Evolutionary conservation across 2,797 vertebrate genomes (phyloP).

Genomic region (Leptoclinus maculatus): DNA sequence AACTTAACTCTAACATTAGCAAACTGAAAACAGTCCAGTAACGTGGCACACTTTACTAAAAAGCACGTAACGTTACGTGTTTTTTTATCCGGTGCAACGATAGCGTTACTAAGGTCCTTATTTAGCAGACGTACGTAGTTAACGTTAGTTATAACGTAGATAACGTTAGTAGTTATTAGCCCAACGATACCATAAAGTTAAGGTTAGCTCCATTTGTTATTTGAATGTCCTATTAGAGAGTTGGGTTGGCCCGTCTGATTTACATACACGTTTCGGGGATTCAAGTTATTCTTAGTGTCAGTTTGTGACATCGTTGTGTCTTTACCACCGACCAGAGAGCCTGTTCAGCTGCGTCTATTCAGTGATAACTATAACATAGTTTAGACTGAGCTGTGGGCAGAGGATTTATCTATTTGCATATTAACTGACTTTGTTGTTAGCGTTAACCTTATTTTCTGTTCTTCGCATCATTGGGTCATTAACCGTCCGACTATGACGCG

Average conservation of each 20-base stretch:
- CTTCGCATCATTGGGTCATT: constrained; percentile 7
- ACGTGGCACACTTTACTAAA: constrained; percentile 15
- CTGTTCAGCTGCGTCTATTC: constrained; percentile 20
- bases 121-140: neutral
- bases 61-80: neutral
- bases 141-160: too few species aligned
- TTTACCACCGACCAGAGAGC: constrained; percentile 6
- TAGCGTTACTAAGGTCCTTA: neutral
- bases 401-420: constrained; percentile 43
- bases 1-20: constrained; percentile 18
- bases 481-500: constrained; percentile 16
- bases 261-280: constrained; percentile 30
- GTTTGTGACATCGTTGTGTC: constrained; percentile 36
- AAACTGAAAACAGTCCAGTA: neutral
- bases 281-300: constrained; percentile 54
- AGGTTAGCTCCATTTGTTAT: neutral
- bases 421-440: constrained; percentile 23
- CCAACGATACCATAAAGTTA: neutral
- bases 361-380: constrained; percentile 3
- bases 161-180: neutral
- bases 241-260: constrained; percentile 28
- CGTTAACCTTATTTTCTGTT: constrained; percentile 27
- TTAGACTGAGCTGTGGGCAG: neutral
- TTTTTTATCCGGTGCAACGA: neutral
- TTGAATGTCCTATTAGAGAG: constrained; percentile 28